These are phyloP conservation scores for Liasis olivaceus DNA, from an alignment of 2,797 vertebrate genomes.

Conservation along the genomic window DNA sequence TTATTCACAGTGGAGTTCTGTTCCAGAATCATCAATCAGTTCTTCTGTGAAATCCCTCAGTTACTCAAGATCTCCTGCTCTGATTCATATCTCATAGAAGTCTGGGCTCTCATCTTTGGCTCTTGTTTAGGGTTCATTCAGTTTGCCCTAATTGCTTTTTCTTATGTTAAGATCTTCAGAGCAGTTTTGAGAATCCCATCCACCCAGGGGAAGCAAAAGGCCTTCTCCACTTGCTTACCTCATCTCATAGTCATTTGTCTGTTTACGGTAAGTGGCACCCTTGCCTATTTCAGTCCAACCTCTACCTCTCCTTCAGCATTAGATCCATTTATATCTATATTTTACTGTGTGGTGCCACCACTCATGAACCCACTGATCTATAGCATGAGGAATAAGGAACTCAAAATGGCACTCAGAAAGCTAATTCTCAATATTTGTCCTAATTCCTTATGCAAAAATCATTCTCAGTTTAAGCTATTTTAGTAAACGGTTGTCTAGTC, in stretches of 20 bases:
- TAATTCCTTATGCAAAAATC: not conserved
- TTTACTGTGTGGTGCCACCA: not conserved
- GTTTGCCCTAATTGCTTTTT: not conserved
- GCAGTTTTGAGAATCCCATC: constrained; percentile 2
- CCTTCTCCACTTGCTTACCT: not conserved
- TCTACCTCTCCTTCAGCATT: not conserved
- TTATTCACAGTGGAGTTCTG: not conserved
- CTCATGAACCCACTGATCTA: not conserved
- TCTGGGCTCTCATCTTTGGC: no score
- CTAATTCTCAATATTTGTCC: not conserved
- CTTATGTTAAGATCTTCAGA: constrained; percentile 11
- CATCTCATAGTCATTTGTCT: not conserved
- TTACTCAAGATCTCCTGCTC: not conserved
- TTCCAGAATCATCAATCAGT: not conserved
- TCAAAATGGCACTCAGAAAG: not conserved
- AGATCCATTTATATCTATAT: not conserved
- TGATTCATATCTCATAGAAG: not conserved
- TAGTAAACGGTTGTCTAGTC: not conserved
- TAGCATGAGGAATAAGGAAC: not conserved
- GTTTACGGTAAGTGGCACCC: not conserved
- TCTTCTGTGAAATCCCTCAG: constrained; percentile 5
- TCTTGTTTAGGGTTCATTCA: not conserved
- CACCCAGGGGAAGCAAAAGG: not conserved
- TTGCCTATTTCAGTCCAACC: not conserved
- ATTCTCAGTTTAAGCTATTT: not conserved